Evolutionary conservation across 2,797 vertebrate genomes (phyloP), one percentile per base, ranked within the genome.

Genomic region (Percopsis omiscomaycus): DNA sequence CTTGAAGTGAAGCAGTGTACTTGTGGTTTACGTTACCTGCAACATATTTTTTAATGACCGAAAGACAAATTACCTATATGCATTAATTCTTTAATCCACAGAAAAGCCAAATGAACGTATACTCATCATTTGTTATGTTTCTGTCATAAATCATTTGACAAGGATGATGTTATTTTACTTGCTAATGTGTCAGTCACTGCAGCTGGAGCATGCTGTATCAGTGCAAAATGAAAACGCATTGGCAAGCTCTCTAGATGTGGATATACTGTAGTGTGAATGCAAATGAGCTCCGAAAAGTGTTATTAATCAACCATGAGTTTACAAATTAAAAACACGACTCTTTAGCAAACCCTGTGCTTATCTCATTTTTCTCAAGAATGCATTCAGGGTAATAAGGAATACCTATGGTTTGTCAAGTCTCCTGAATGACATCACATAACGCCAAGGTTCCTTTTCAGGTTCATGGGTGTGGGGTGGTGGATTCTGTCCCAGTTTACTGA

Each of bases 271-370:
- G 79, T 78, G 80, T 87, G 87, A 86, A 88, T 87, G 86, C 84
- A 81, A 80, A 87, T 80, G 79, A 82, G 84, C 67, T 71, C 77
- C 69, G 80, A 79, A 76, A 88, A 88, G 61, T 81, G 80, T 68
- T 81, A 86, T 88, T 88, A 87, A 88, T 86, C 80, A 89, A 88
- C 87, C 85, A 87, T 85, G 85, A 88, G 79, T 81, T 55, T 55
- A 83, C 82, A 88, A 88, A 89, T 87, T 89, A 88, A 86, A 88
- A 82, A 42, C 5, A 42, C 2, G 37, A 42, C 37, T 42, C 37
- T 42, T 42, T 5, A 42, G 37, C 37, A 15, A 51, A 22, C 15
- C 4, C 9, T 14, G 82, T 74, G 81, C 51, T 70, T 77, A 74
- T 80, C 69, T 52, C 73, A 82, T 84, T 84, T 84, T 68, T 72